Base-by-base conservation (phyloP, 2,888 invertebrate genomes). In the Eupithecia abbreviata region DNA sequence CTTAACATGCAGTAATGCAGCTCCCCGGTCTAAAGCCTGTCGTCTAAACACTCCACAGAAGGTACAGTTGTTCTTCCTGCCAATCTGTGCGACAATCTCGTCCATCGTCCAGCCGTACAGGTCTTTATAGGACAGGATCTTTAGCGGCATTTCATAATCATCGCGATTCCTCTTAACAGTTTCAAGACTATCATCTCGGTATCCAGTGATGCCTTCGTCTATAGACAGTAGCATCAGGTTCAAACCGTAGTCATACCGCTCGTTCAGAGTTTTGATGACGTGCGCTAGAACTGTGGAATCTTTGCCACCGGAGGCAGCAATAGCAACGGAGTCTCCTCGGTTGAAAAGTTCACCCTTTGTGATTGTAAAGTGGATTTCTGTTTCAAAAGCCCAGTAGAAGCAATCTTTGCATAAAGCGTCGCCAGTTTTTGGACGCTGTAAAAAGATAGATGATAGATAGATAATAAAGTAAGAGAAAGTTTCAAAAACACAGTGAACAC, bases 21-120 rank as follows among this genome's bases (percentile, higher is more conserved):
- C 99, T 2, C 99, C 99, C 85, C 99, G 95, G 88, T 99, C 99
- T 70, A 99, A 91, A 0, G 99, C 99, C 91, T 99, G 99, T 49
- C 99, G 96, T 76, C 99, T 95, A 90, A 99, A 99, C 9, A 98
- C 98, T 12, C 98, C 98, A 95, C 98, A 98, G 89, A 98, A 98
- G 9, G 98, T 98, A 83, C 99, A 99, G 92, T 99, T 99, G 91
- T 99, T 99, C 88, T 98, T 98, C 74, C 97, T 96, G 0, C 96
- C 96, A 86, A 97, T 97, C 91, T 97, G 97, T 67, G 96, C 96
- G 0, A 99, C 99, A 90, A 99, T 99, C 86, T 98, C 98, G 94
- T 99, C 99, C 99, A 99, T 99, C 4, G 99, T 99, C 99, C 99
- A 99, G 0, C 99, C 99, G 94, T 99, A 99, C 5, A 99, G 94